These are phyloP conservation scores for Alcedo quadribrachys DNA, from an alignment of 2,797 vertebrate genomes.

Conservation along the genomic window DNA sequence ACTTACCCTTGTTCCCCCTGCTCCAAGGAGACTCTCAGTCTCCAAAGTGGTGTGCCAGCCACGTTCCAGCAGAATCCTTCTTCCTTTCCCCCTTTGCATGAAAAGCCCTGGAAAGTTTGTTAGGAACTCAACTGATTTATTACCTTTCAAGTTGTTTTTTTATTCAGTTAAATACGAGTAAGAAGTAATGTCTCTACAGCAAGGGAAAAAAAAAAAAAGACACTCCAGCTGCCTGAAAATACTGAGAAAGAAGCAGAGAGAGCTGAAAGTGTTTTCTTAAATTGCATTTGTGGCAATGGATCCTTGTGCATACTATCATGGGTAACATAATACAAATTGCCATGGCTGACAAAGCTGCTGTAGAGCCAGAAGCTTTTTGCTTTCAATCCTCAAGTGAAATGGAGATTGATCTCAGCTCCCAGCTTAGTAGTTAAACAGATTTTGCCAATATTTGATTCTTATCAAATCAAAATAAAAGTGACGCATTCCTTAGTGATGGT, in stretches of 20 bases:
- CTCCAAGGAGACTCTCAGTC: background rate
- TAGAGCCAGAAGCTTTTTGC: constrained; percentile 41
- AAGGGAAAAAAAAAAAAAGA: background rate
- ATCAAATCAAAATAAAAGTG: constrained; percentile 25
- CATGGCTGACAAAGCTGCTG: constrained; percentile 50
- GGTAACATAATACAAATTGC: constrained; percentile 52
- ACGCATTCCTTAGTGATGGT: background rate
- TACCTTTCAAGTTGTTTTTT: background rate
- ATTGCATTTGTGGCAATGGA: constrained; percentile 25
- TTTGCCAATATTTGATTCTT: constrained; percentile 28
- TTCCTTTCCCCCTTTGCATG: background rate
- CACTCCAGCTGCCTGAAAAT: background rate
- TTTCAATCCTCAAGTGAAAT: constrained; percentile 12
- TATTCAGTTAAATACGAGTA: constrained; percentile 5
- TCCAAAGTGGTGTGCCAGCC: background rate
- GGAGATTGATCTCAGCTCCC: constrained; percentile 10
- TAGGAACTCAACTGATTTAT: background rate
- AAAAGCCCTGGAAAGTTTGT: background rate
- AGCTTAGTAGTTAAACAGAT: constrained; percentile 23
- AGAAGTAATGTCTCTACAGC: background rate
- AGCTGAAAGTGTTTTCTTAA: constrained; percentile 24
- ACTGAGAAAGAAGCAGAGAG: constrained; percentile 28
- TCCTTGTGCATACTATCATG: constrained; percentile 38
- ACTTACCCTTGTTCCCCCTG: background rate
- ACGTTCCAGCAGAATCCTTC: background rate